Conservation (phyloP, 1,140 invertebrate genomes). For the Brachionus rubens region DNA sequence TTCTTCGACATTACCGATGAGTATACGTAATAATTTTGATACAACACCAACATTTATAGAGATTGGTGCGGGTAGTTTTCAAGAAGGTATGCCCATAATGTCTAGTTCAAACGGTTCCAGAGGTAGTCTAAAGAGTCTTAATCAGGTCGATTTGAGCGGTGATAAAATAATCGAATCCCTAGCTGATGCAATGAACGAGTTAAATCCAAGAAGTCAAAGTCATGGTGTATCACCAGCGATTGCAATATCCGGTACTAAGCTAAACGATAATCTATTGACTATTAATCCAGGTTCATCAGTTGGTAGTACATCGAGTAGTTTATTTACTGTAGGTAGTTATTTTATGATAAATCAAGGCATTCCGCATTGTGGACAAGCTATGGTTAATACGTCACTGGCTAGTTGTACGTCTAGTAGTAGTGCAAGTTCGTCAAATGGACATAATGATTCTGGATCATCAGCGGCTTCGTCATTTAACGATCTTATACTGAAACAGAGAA, state of each 20-base stretch:
- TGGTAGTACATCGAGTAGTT: neutral
- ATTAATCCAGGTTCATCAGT: neutral
- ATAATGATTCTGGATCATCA: constrained; percentile 15
- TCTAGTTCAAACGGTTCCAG: neutral
- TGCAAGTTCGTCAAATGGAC: constrained; percentile 1
- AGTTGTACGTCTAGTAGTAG: constrained; percentile 23
- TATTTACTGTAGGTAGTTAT: constrained; percentile 30
- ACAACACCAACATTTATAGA: constrained; percentile 31
- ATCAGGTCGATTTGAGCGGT: neutral
- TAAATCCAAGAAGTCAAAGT: neutral
- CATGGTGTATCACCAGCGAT: neutral
- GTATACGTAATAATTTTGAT: constrained; percentile 25
- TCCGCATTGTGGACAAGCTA: neutral
- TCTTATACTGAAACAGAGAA: neutral
- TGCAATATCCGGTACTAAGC: neutral
- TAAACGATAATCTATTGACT: neutral
- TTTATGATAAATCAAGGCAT: constrained; percentile 24
- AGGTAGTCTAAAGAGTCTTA: neutral
- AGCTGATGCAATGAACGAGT: constrained; percentile 18
- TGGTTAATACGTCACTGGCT: constrained; percentile 8
- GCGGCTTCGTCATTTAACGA: neutral
- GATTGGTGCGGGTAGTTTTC: constrained; percentile 31
- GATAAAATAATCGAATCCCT: constrained; percentile 14
- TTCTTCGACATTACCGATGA: constrained; percentile 1
- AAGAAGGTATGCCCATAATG: constrained; percentile 39